phyloP scores from a whole-genome alignment of 2,797 vertebrate species.

The Glossophaga mutica region DNA sequence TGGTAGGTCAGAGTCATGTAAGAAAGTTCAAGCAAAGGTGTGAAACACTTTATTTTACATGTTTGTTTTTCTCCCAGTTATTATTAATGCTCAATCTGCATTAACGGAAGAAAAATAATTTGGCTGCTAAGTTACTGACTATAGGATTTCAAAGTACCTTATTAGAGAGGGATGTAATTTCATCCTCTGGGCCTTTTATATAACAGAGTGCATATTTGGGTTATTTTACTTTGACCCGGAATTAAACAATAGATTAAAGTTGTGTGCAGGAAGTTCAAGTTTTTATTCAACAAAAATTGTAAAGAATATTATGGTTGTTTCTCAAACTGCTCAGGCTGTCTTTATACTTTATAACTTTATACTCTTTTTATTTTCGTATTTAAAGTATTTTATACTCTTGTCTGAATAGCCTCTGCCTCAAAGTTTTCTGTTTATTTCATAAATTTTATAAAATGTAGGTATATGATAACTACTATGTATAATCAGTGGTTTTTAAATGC shows the following conservation, averaged over 20 bases:
- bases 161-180: conserved; percentile 95
- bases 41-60: conserved; percentile 53
- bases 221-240: conserved; percentile 86
- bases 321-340: background rate
- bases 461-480: background rate
- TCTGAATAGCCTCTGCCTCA: background rate
- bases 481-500: background rate
- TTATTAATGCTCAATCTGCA: conserved; percentile 87
- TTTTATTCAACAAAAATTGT: conserved; percentile 58
- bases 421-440: background rate
- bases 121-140: conserved; percentile 84
- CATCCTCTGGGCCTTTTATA: conserved; percentile 85
- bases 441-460: background rate
- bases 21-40: conserved; percentile 37
- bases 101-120: conserved; percentile 89
- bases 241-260: conserved; percentile 87
- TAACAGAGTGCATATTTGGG: conserved; percentile 83
- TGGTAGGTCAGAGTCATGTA: background rate
- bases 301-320: conserved; percentile 5
- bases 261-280: conserved; percentile 79
- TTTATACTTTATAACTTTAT: background rate
- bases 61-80: conserved; percentile 78
- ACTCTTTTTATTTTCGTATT: background rate
- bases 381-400: background rate
- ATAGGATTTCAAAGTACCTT: conserved; percentile 92